Evolutionary conservation across 2,797 vertebrate genomes (phyloP), one percentile per base, ranked within the genome.

Genomic region (Coregonus ussuriensis): DNA sequence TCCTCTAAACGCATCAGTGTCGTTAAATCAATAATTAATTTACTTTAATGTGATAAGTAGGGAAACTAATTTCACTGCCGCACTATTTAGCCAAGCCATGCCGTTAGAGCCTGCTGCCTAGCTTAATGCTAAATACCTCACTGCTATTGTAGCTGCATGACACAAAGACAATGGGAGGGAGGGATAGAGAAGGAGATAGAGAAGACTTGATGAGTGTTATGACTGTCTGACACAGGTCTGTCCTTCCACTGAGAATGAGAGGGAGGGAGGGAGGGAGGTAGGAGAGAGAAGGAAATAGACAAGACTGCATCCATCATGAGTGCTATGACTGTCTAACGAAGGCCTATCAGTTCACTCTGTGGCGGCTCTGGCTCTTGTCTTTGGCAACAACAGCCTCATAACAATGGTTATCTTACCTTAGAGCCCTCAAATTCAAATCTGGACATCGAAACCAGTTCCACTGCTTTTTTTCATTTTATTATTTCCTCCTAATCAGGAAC

Each of bases 41-140:
- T 96, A 96, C 96, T 97, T 96, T 97, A 98, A 97, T 98, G 96
- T 98, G 96, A 97, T 97, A 97, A 97, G 96, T 96, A 96, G 94
- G 94, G 95, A 96, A 96, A 97, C 95, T 97, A 97, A 97, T 97
- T 96, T 95, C 95, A 96, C 95, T 7, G 93, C 93, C 91, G 93
- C 95, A 95, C 95, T 94, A 96, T 96, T 97, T 96, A 95, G 94
- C 94, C 93, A 93, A 93, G 82, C 95, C 93, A 6, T 59, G 56
- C 56, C 88, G 91, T 94, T 90, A 92, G 69, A 91, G 90, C 90
- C 92, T 21, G 56, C 4, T n/a, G 56, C 18, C 56, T 59, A 18
- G n/a, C 56, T 93, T 94, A 93, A 95, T 95, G 95, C 93, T 94
- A 92, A 93, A 91, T 92, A 94, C 93, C 88, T 91, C 91, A 92